A percentile compares a stretch with the other conserved stretches of the same genome.
phyloP scores from a whole-genome alignment of 2,113 vertebrate genomes.

The Oxyura jamaicensis region DNA sequence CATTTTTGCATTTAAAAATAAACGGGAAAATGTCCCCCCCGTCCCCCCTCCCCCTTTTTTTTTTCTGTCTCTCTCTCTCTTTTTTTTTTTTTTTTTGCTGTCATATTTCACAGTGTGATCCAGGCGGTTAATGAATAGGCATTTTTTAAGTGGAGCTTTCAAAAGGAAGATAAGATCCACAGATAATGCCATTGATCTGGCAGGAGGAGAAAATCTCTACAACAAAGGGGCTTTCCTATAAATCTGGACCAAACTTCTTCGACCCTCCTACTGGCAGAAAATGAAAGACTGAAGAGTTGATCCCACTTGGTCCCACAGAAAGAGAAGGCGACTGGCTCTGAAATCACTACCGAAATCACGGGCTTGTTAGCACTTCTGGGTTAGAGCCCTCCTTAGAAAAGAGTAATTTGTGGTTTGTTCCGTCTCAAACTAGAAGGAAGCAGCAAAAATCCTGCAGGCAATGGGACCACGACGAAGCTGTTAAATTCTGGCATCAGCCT shows the following conservation, averaged over 20 bases:
- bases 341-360: neutral
- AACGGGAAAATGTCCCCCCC: constrained; percentile 24
- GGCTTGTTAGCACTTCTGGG: constrained; percentile 25
- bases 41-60: too few relatives aligned
- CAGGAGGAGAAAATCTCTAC: constrained; percentile 27
- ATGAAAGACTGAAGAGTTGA: constrained; percentile 1
- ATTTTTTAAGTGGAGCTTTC: constrained; percentile 14
- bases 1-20: constrained; percentile 18
- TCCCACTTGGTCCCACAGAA: constrained; percentile 32
- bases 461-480: constrained; percentile 66
- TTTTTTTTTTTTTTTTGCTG: neutral
- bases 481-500: constrained; percentile 80
- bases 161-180: constrained; percentile 3
- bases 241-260: constrained; percentile 9
- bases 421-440: constrained; percentile 24
- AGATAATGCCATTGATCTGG: constrained; percentile 1
- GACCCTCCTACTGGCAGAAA: constrained; percentile 8
- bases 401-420: neutral
- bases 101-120: constrained; percentile 68
- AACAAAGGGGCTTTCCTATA: neutral
- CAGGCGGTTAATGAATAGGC: constrained; percentile 45
- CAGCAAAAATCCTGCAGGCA: constrained; percentile 49
- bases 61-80: too few relatives aligned
- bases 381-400: neutral
- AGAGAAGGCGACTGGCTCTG: neutral